phyloP scores from a whole-genome alignment of 2,113 vertebrate species.

The Eira barbara region DNA sequence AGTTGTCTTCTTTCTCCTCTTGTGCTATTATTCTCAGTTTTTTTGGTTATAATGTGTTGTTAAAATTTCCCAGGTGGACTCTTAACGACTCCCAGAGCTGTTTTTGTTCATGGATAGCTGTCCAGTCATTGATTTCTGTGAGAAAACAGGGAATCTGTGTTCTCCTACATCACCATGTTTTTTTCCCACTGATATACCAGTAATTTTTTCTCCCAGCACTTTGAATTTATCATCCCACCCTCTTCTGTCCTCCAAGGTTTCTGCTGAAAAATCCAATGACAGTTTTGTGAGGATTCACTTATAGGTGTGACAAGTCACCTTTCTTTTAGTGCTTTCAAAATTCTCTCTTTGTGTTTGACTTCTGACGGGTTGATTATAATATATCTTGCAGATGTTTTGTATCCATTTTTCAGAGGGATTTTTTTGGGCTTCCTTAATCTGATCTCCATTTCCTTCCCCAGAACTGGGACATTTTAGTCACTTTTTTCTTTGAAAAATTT shows the following conservation, averaged over 20 bases:
- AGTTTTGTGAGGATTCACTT: background rate
- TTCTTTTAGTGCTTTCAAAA: background rate
- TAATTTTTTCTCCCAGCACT: background rate
- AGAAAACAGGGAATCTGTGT: background rate
- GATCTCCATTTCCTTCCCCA: background rate
- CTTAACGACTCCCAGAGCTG: background rate
- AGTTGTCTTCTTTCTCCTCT: background rate
- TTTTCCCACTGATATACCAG: background rate
- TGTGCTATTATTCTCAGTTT: background rate
- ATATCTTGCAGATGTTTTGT: background rate
- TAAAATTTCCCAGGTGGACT: background rate
- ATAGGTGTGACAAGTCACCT: background rate
- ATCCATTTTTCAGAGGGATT: background rate
- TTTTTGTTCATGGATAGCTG: background rate
- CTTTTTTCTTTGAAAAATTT: background rate
- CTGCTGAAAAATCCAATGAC: background rate
- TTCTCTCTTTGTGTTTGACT: background rate
- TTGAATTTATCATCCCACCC: background rate
- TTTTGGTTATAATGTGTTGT: background rate
- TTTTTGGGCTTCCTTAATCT: background rate
- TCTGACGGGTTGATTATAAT: background rate
- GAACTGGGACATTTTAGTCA: background rate
- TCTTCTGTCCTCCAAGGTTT: background rate
- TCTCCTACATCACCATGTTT: background rate
- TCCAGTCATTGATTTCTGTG: background rate